Conservation (phyloP, 1,140 invertebrate genomes). For the Caligus rogercresseyi region DNA sequence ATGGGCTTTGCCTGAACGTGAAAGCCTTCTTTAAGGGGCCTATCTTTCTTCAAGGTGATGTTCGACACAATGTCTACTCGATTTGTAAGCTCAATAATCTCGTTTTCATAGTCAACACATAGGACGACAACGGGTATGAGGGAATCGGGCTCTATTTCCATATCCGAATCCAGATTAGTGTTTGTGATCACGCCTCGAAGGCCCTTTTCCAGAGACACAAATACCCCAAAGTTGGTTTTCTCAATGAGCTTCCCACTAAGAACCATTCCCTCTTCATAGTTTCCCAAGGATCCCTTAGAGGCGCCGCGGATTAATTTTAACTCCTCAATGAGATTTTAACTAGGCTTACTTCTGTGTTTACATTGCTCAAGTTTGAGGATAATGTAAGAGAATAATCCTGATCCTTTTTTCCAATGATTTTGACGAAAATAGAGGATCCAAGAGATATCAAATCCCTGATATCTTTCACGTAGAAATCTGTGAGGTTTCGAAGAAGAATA, state of each 20-base stretch:
- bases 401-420: background rate
- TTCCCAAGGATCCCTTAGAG: background rate
- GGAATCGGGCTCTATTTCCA: background rate
- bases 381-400: background rate
- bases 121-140: background rate
- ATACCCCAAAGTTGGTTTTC: background rate
- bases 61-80: background rate
- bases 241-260: background rate
- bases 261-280: background rate
- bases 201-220: background rate
- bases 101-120: constrained; percentile 2
- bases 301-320: background rate
- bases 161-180: background rate
- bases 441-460: background rate
- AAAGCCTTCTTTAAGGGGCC: background rate
- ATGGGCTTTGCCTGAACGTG: background rate
- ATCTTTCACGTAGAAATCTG: constrained; percentile 12
- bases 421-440: background rate
- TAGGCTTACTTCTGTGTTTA: background rate
- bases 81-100: constrained; percentile 1
- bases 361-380: background rate
- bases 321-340: background rate
- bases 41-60: background rate
- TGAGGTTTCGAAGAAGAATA: background rate
- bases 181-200: constrained; percentile 1